Conservation (phyloP, 2,797 vertebrate species). For the Cichlasoma orientale region DNA sequence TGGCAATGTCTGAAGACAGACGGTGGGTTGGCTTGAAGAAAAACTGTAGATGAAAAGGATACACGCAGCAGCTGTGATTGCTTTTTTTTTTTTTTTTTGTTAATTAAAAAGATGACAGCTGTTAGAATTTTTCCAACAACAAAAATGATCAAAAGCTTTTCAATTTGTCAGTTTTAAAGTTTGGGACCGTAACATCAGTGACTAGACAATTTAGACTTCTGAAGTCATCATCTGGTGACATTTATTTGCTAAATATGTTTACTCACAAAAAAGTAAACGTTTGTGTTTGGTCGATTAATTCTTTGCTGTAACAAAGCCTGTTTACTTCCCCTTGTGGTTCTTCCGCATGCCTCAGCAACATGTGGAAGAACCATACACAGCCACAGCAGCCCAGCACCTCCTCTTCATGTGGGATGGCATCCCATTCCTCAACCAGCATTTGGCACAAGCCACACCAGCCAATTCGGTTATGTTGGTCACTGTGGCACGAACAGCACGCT, state of each 20-base stretch:
- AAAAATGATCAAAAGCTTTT: neutral
- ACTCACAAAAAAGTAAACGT: neutral
- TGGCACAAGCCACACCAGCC: too few relatives aligned
- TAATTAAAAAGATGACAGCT: neutral
- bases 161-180: neutral
- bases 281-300: too few relatives aligned
- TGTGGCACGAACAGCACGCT: too few relatives aligned
- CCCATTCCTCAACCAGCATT: too few relatives aligned
- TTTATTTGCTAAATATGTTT: neutral
- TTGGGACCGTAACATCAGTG: neutral
- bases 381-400: too few relatives aligned
- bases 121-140: neutral
- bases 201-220: neutral
- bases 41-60: neutral
- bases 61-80: neutral
- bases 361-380: too few relatives aligned
- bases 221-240: neutral
- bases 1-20: slow-evolving; percentile 1
- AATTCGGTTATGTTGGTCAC: too few relatives aligned
- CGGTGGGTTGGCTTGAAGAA: neutral
- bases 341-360: too few relatives aligned
- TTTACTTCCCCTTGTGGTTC: too few relatives aligned
- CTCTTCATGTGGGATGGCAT: too few relatives aligned
- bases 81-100: neutral
- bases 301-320: too few relatives aligned